Evolutionary conservation across 2,113 vertebrate genomes (phyloP), one percentile per base, ranked within the genome.

Genomic region (Pygoscelis adeliae): DNA sequence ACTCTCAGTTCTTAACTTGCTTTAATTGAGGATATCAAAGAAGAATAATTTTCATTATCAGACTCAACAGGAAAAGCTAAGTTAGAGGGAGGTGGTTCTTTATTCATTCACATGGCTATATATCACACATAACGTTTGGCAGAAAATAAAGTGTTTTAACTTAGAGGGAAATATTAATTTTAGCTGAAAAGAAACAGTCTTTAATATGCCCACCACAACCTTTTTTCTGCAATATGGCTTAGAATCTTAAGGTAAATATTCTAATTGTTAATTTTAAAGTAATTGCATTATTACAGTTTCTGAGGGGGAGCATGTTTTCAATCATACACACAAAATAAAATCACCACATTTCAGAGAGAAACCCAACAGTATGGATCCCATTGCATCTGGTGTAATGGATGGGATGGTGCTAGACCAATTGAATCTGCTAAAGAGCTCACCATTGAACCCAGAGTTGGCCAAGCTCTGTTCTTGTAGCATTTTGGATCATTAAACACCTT

Each of bases 31-130:
- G 91, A 78, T 90, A 97, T 97, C 90, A 96, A 96, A 97, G 93
- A 97, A 97, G 92, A 97, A 93, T 91, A 94, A 97, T 97, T 97
- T 96, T 97, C 82, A 95, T 97, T 97, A 96, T 83, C 91, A 92
- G 27, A 16, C 94, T 86, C 97, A 94, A 92, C 69, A 82, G 94
- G 97, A 92, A 58, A 87, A 77, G 40, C 79, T 49, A 66, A 83
- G 56, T 79, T 86, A 59, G 92, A 95, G 50, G 44, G 79, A 97
- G 71, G 83, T 79, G 46, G 72, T 58, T 77, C 73, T 95, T 95
- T 93, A 90, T 92, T 98, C 78, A 93, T 95, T 93, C 53, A 87
- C 52, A 71, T 63, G 40, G 71, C 62, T 95, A 69, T 79, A 91
- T 83, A 91, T 98, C 80, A 77, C 73, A 78, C 32, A 40, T 30